Evolutionary conservation across 2,797 vertebrate species (phyloP).

Genomic region (Falco concolor): DNA sequence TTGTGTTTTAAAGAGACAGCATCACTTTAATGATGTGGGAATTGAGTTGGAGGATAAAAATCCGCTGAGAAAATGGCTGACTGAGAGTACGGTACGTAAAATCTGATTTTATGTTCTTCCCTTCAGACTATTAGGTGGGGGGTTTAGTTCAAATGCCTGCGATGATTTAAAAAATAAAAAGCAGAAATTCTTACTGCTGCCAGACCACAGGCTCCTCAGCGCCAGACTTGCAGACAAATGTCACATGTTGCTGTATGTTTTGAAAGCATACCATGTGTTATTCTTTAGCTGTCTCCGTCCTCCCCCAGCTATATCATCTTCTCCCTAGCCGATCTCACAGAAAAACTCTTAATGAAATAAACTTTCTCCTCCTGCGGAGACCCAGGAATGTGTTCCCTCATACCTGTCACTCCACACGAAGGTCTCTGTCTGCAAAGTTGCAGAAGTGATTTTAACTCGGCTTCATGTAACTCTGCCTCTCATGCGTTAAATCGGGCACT

Average conservation of each 20-base stretch:
- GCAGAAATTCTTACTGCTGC: conserved; percentile 71
- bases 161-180: conserved; percentile 70
- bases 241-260: conserved; percentile 68
- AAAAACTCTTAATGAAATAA: conserved; percentile 12
- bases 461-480: neutral
- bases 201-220: conserved; percentile 82
- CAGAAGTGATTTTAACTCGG: neutral
- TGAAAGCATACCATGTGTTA: conserved; percentile 78
- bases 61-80: conserved; percentile 63
- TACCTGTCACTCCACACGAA: neutral
- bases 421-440: neutral
- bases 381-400: neutral
- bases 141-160: conserved; percentile 54
- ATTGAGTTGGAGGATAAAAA: conserved; percentile 63
- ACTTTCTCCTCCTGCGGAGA: fast-evolving
- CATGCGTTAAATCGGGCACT: conserved; percentile 38
- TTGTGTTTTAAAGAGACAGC: conserved; percentile 57
- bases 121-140: conserved; percentile 53
- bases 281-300: conserved; percentile 39
- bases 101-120: conserved; percentile 59
- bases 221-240: conserved; percentile 77
- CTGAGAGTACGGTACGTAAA: conserved; percentile 42
- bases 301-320: conserved; percentile 27
- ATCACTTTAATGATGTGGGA: conserved; percentile 60
- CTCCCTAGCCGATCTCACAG: neutral